These are phyloP conservation scores for Drosophila mayaguana DNA, from an alignment of 2,888 invertebrate species.

Conservation along the genomic window DNA sequence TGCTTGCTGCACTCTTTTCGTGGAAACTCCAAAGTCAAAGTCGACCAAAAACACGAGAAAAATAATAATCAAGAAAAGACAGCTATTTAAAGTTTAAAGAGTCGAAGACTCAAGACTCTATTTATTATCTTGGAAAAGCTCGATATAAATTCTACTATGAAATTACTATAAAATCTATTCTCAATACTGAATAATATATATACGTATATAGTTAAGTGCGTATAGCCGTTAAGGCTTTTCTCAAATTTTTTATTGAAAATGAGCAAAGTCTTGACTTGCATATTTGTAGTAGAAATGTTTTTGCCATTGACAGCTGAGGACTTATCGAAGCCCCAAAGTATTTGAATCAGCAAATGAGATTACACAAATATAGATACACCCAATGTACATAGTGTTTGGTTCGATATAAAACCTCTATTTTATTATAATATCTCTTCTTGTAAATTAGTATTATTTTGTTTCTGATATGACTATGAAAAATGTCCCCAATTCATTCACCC, in stretches of 20 bases:
- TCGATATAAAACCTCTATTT: not conserved
- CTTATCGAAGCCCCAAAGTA: too few relatives aligned
- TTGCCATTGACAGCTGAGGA: too few relatives aligned
- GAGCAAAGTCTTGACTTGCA: not conserved
- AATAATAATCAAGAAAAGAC: not conserved
- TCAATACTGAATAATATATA: too few relatives aligned
- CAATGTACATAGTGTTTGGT: not conserved
- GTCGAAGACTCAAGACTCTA: constrained; percentile 6
- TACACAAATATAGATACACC: not conserved
- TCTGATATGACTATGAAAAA: too few relatives aligned
- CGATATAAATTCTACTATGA: too few relatives aligned
- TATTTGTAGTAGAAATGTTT: not conserved
- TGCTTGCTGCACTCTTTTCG: constrained; percentile 35
- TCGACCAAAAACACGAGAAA: constrained; percentile 17
- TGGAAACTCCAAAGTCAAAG: constrained; percentile 56
- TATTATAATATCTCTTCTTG: not conserved
- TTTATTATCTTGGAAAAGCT: not conserved
- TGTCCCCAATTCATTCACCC: too few relatives aligned
- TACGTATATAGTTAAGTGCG: too few relatives aligned
- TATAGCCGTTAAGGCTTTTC: too few relatives aligned
- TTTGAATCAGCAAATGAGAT: not conserved
- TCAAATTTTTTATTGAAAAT: too few relatives aligned
- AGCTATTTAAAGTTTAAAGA: not conserved
- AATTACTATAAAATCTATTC: too few relatives aligned
- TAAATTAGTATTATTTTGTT: not conserved